phyloP scores from a whole-genome alignment of 1,140 invertebrate species.

The Orchesella cincta region DNA sequence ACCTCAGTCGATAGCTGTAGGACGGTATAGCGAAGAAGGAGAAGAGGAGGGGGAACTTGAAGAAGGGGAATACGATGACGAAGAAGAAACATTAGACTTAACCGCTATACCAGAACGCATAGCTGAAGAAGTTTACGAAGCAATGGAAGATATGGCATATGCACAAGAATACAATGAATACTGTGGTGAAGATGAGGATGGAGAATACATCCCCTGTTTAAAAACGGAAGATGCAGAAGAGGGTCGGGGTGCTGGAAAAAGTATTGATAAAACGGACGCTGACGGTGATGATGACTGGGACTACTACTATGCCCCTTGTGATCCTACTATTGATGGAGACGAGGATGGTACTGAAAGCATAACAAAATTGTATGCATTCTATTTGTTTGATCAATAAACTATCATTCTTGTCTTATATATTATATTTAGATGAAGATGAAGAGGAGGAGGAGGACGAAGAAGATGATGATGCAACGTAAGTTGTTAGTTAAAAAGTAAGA shows the following conservation, averaged over 20 bases:
- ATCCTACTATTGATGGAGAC: neutral
- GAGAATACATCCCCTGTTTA: conserved; percentile 22
- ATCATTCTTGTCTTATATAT: neutral
- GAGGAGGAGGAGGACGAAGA: conserved; percentile 39
- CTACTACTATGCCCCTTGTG: conserved; percentile 17
- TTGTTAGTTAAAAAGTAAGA: neutral
- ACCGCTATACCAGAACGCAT: neutral
- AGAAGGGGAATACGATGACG: neutral
- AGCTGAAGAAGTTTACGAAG: conserved; percentile 9
- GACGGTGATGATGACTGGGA: conserved; percentile 26
- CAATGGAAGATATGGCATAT: conserved; percentile 26
- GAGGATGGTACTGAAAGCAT: neutral
- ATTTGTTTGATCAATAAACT: neutral
- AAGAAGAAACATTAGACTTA: neutral
- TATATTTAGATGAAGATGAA: conserved; percentile 12
- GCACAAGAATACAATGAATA: conserved; percentile 29
- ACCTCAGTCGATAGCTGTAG: neutral
- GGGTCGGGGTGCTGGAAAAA: neutral
- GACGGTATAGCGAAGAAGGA: neutral
- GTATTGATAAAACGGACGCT: neutral
- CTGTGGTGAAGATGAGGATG: conserved; percentile 38
- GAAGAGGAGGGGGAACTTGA: conserved; percentile 24
- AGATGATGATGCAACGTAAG: neutral
- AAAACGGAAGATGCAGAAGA: neutral
- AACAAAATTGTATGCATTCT: neutral